Evolutionary conservation across 2,797 vertebrate genomes (phyloP), one percentile per base, ranked within the genome.

Genomic region (Myotis findleyi): DNA sequence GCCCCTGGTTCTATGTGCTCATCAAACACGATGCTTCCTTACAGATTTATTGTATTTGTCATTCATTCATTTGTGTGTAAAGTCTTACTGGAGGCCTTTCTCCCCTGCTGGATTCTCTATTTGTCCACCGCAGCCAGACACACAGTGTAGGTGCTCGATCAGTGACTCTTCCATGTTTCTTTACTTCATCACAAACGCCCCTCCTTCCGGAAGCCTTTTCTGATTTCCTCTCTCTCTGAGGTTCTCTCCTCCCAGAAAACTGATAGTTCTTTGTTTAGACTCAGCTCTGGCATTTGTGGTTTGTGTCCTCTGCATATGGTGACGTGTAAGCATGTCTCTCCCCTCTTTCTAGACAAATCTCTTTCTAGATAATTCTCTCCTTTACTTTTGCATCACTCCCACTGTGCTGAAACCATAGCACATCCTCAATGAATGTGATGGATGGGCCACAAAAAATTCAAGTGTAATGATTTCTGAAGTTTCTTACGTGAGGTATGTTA

Each of bases 141-240:
- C 66, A 4, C 6, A 3, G 10, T 44, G 0, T 1, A 53, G 20
- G 20, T 8, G 10, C 33, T 57, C 16, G 6, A 0, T n/a, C n/a
- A 30, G 2, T 18, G 11, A 20, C 44, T 38, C 18, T 18, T 36
- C 8, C 0, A 2, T 25, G 13, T 57, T 73, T 21, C 30, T 20
- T 27, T 38, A 9, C 9, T 49, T 89, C 14, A 41, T 47, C 33
- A 49, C n/a, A 64, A 55, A 47, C 0, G 11, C 0, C 7, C 25
- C 6, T 87, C n/a, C 27, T 66, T 75, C 20, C 1, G 0, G 0
- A 57, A 53, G 17, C 3, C 13, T 17, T n/a, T n/a, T 86, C n/a
- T 41, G 20, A 41, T 36, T 57, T 8, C 11, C 0, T 27, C 51
- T n/a, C 69, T 30, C 30, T 86, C n/a, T 64, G n/a, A 84, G 30